Conservation (phyloP, 2,113 vertebrate genomes). For the Oncorhynchus mykiss region DNA sequence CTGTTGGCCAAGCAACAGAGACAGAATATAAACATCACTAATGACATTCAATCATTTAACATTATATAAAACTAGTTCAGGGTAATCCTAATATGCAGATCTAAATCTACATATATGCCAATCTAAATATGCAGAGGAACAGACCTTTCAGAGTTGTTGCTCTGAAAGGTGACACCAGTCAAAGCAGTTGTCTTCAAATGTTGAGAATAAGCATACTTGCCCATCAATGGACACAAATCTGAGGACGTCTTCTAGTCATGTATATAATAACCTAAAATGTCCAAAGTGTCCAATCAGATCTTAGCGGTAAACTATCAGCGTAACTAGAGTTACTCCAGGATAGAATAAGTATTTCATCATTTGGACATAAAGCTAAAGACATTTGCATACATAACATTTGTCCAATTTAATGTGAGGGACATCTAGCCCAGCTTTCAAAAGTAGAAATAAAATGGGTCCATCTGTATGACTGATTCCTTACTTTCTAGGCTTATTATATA, state of each 20-base stretch:
- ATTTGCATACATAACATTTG: neutral
- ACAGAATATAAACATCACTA: no score
- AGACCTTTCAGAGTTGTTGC: neutral
- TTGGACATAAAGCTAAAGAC: neutral
- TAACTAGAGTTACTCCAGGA: slow-evolving; percentile 56
- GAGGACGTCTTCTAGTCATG: no score
- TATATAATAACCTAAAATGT: no score
- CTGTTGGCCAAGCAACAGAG: slow-evolving; percentile 84
- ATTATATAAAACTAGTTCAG: neutral
- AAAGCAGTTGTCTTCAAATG: slow-evolving; percentile 24
- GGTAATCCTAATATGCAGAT: neutral
- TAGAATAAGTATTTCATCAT: slow-evolving; percentile 5
- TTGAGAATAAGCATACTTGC: neutral
- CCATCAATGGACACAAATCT: neutral
- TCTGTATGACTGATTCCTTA: no score
- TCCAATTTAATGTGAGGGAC: neutral
- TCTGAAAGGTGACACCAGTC: slow-evolving; percentile 43
- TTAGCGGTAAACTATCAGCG: slow-evolving; percentile 69
- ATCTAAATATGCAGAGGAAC: slow-evolving; percentile 28
- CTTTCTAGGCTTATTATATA: no score
- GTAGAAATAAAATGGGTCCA: no score
- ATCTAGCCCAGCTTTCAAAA: neutral
- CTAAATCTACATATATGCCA: neutral
- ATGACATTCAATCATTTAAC: neutral
- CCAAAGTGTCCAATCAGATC: slow-evolving; percentile 57